These are phyloP conservation scores for Drosophila sordidula DNA, from an alignment of 2,888 invertebrate species.

Conservation along the genomic window DNA sequence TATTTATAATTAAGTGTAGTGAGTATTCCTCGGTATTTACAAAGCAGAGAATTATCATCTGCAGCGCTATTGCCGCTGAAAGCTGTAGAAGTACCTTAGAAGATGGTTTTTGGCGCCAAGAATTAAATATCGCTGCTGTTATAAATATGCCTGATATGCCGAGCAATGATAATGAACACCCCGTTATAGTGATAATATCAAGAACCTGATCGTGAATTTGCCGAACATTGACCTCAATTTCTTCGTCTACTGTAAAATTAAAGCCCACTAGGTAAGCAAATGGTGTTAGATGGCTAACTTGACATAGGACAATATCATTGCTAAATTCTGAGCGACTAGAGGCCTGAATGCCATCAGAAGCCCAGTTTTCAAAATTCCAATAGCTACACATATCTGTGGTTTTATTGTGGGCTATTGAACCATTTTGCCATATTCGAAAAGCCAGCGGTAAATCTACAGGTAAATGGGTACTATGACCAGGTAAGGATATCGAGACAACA, in stretches of 20 bases:
- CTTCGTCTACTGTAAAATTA: conserved; percentile 47
- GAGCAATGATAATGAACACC: conserved; percentile 87
- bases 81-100: conserved; percentile 89
- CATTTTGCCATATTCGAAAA: conserved; percentile 33
- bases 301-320: conserved; percentile 84
- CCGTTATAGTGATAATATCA: conserved; percentile 87
- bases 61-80: conserved; percentile 87
- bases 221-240: conserved; percentile 19
- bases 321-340: conserved; percentile 77
- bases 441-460: conserved; percentile 86
- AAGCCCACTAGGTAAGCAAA: conserved; percentile 86
- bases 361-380: conserved; percentile 88
- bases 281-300: conserved; percentile 87
- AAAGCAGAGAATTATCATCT: conserved; percentile 85
- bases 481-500: conserved; percentile 87
- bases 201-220: conserved; percentile 80
- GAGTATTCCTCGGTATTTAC: conserved; percentile 82
- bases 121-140: conserved; percentile 87
- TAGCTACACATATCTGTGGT: conserved; percentile 85
- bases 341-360: conserved; percentile 86
- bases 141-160: conserved; percentile 87
- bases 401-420: not conserved
- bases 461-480: conserved; percentile 87
- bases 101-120: conserved; percentile 88
- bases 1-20: conserved; percentile 74